These are phyloP conservation scores for Centroberyx gerrardi DNA, from an alignment of 2,797 vertebrate species.

Conservation along the genomic window DNA sequence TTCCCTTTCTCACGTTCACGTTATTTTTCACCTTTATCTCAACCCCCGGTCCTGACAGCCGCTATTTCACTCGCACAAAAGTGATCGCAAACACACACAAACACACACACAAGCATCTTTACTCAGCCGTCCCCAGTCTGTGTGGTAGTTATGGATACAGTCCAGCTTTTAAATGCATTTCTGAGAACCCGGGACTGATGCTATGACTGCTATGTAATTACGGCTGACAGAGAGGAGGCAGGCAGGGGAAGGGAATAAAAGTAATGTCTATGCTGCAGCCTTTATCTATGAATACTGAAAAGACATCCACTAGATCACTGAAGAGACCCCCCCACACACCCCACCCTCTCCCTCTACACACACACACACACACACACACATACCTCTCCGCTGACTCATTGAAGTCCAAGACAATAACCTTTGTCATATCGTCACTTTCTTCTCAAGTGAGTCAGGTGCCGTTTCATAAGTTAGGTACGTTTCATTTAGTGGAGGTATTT, in stretches of 20 bases:
- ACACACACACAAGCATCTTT: constrained; percentile 27
- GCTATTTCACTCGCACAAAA: constrained; percentile 28
- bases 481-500: no score
- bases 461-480: no score
- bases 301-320: constrained; percentile 32
- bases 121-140: constrained; percentile 24
- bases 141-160: constrained; percentile 66
- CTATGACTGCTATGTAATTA: constrained; percentile 65
- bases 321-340: background rate
- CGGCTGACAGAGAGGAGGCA: constrained; percentile 50
- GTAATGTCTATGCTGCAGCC: constrained; percentile 36
- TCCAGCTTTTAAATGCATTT: constrained; percentile 61
- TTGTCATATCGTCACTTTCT: no score
- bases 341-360: no score
- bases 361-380: no score
- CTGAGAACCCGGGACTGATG: constrained; percentile 48
- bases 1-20: constrained; percentile 22
- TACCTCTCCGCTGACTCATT: no score
- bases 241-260: constrained; percentile 45
- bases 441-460: no score
- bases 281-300: constrained; percentile 52
- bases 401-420: no score
- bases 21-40: constrained; percentile 63
- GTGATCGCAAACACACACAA: background rate
- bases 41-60: constrained; percentile 41